Percentiles rank a stretch among this genome's conserved stretches.
Evolutionary conservation across 2,113 vertebrate genomes (phyloP).

Genomic region (Zingel zingel): DNA sequence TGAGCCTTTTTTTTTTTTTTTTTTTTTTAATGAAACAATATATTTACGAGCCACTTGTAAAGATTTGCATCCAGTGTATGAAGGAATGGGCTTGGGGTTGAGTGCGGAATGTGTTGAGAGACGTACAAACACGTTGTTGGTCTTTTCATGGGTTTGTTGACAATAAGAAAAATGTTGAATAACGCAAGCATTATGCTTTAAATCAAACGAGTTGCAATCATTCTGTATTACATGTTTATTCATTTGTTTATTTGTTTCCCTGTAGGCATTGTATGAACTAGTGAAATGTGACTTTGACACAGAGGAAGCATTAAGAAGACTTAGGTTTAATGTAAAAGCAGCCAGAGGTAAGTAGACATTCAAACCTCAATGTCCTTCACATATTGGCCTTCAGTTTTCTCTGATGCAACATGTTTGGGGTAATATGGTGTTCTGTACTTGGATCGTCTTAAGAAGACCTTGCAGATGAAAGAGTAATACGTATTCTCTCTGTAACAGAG

Average conservation of each 20-base stretch:
- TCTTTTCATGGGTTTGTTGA: background rate
- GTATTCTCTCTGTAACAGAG: constrained; percentile 81
- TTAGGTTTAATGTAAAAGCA: constrained; percentile 95
- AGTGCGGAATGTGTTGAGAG: background rate
- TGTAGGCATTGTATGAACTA: constrained; percentile 94
- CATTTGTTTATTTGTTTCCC: constrained; percentile 11
- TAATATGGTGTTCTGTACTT: background rate
- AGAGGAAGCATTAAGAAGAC: constrained; percentile 93
- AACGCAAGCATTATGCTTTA: background rate
- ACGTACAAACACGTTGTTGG: background rate
- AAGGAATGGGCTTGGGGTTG: background rate
- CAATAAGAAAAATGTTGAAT: background rate
- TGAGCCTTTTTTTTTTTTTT: background rate
- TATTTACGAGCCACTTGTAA: background rate
- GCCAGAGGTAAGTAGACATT: constrained; percentile 89
- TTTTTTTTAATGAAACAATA: background rate
- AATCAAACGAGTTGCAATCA: background rate
- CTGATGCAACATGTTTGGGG: background rate
- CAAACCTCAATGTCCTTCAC: background rate
- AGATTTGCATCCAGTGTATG: background rate
- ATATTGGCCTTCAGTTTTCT: background rate
- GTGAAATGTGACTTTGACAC: constrained; percentile 97
- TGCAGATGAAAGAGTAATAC: constrained; percentile 16
- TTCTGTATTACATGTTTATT: background rate
- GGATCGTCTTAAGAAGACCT: background rate